Percentiles rank a stretch among this genome's conserved stretches.
Conservation (phyloP, 2,113 vertebrate genomes). For the Cynopterus brachyotis region DNA sequence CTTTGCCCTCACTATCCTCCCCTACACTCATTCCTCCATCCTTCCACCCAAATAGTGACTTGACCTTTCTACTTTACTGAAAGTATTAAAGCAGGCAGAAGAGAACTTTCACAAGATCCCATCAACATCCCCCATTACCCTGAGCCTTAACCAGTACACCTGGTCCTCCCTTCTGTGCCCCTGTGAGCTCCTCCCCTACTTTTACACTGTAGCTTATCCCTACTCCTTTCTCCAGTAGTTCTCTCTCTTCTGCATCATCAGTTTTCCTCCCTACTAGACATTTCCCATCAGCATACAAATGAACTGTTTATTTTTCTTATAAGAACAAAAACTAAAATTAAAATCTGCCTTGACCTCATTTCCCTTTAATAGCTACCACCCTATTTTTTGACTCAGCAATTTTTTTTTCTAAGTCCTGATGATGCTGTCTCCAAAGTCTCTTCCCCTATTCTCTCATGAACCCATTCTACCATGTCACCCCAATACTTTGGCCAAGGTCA, state of each 20-base stretch:
- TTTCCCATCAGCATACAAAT: conserved; percentile 28
- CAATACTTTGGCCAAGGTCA: background rate
- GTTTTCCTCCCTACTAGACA: background rate
- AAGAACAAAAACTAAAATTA: background rate
- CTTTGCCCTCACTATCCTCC: background rate
- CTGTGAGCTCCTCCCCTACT: background rate
- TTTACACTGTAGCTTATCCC: background rate
- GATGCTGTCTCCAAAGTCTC: background rate
- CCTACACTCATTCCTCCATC: accelerated
- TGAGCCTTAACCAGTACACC: no score
- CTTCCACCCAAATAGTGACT: background rate
- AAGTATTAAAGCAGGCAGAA: background rate
- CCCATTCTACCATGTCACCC: background rate
- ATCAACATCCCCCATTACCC: background rate
- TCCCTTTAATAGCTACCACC: background rate
- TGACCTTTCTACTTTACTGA: background rate
- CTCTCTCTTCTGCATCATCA: background rate
- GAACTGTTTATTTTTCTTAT: conserved; percentile 9
- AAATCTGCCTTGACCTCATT: background rate
- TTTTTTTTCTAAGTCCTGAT: background rate
- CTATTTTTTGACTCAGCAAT: background rate
- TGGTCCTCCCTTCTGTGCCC: background rate
- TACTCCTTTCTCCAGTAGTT: background rate
- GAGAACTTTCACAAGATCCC: no score
- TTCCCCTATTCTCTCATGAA: background rate